phyloP scores from a whole-genome alignment of 2,797 vertebrate species.

The Galagoides demidoff region DNA sequence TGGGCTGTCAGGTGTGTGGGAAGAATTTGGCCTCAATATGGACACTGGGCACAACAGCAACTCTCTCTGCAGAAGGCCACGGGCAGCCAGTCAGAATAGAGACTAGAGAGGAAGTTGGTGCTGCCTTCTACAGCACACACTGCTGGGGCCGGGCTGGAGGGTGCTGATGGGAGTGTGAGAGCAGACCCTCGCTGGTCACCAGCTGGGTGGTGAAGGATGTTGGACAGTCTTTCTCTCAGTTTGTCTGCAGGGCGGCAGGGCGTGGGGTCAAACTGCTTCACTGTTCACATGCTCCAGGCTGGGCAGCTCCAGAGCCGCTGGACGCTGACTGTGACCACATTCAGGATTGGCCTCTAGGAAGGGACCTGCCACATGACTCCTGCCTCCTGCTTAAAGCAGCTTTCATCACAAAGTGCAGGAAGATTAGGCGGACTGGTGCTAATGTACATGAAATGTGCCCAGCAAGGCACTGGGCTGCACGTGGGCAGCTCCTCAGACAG shows the following conservation, averaged over 20 bases:
- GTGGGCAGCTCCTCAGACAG: no score
- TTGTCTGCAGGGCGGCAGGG: background rate
- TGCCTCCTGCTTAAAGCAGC: background rate
- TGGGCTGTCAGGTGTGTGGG: accelerated
- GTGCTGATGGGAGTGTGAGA: background rate
- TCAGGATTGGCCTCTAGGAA: background rate
- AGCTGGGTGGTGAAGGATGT: background rate
- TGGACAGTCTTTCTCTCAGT: background rate
- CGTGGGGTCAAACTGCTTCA: background rate
- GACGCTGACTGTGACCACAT: background rate
- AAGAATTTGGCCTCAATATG: no score
- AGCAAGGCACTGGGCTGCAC: background rate
- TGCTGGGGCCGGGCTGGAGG: accelerated
- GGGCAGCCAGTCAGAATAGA: background rate
- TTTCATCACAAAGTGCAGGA: background rate
- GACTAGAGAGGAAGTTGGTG: no score
- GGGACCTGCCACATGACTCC: background rate
- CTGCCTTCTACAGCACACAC: accelerated
- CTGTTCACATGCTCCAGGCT: background rate
- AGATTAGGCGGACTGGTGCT: background rate
- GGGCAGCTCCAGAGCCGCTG: accelerated
- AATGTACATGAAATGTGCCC: background rate
- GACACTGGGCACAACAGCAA: background rate
- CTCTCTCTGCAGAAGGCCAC: background rate
- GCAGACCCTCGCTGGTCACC: background rate